Evolutionary conservation across 2,888 invertebrate genomes (phyloP).

Genomic region (Polydrusus tereticollis): DNA sequence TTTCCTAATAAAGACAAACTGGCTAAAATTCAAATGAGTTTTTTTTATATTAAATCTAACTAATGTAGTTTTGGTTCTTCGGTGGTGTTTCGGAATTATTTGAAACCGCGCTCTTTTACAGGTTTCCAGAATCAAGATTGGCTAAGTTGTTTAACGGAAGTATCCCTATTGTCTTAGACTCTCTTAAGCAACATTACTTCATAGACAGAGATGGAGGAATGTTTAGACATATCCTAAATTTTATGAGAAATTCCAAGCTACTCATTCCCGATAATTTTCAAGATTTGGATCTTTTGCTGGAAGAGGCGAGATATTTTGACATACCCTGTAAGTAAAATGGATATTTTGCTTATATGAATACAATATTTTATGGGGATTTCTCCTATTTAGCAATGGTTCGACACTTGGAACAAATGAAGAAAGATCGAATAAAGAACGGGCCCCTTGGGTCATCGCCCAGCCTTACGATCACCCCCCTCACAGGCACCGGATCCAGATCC

Average conservation of each 20-base stretch:
- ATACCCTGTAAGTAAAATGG: constrained; percentile 79
- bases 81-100: too few relatives aligned
- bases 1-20: too few relatives aligned
- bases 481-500: constrained; percentile 15
- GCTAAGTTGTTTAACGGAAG: constrained; percentile 95
- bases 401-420: constrained; percentile 80
- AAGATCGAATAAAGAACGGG: constrained; percentile 76
- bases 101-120: constrained; percentile 66
- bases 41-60: too few relatives aligned
- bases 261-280: constrained; percentile 89
- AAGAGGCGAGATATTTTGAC: constrained; percentile 93
- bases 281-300: constrained; percentile 87
- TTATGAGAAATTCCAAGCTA: constrained; percentile 91
- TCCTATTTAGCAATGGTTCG: constrained; percentile 76
- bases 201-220: constrained; percentile 98
- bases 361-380: too few relatives aligned
- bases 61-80: too few relatives aligned
- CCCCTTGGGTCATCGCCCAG: constrained; percentile 51
- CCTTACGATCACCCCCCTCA: constrained; percentile 42
- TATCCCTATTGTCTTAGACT: constrained; percentile 95
- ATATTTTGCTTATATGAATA: too few relatives aligned
- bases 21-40: too few relatives aligned
- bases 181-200: constrained; percentile 97
- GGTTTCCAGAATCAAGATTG: constrained; percentile 92
- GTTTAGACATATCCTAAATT: constrained; percentile 98